Base-by-base conservation (phyloP, 2,888 invertebrate genomes). In the Plagodis dolabraria region DNA sequence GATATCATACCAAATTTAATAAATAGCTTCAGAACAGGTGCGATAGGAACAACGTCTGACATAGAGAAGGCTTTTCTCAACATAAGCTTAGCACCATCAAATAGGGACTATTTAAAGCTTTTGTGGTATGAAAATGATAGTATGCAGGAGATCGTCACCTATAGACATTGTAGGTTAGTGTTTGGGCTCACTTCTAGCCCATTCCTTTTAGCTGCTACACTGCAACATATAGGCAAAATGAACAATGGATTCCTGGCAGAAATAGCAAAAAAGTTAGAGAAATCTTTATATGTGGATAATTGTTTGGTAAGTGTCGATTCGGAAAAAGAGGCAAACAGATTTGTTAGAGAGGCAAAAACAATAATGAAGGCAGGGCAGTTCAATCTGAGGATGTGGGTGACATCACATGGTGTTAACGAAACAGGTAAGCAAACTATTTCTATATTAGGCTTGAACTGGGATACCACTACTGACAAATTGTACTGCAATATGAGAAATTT, bases 241-340 rank as follows among this genome's bases (percentile, higher is more conserved):
- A 40, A 35, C 7, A 35, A 5, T 7, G 10, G 7, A 9, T 40
- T 44, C 45, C 33, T 40, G 5, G 34, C 33, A 47, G 6, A 47
- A 10, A 36, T 42, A 35, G 47, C 43, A 12, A 47, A 54, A 1
- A 6, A 34, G n/a, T 22, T 51, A 11, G 42, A 12, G 7, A 22
- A 38, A 11, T 57, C 57, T 11, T 57, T 44, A 11, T 57, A 57
- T 43, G 57, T 57, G 42, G 51, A 57, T 35, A 57, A 51, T 8
- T 57, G 57, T 12, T 22, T 47, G 7, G 51, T 51, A 10, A 57
- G 57, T 33, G 5, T 57, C 22, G 51, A 57, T 38, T 47, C 51
- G 2, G 11, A 46, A 35, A 43, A 57, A 6, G 47, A 46, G 12
- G 9, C 43, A 4, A 33, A 12, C 2, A 38, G 47, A 7, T 57